Conservation (phyloP, 2,797 vertebrate genomes). For the Scarus forsteni region DNA sequence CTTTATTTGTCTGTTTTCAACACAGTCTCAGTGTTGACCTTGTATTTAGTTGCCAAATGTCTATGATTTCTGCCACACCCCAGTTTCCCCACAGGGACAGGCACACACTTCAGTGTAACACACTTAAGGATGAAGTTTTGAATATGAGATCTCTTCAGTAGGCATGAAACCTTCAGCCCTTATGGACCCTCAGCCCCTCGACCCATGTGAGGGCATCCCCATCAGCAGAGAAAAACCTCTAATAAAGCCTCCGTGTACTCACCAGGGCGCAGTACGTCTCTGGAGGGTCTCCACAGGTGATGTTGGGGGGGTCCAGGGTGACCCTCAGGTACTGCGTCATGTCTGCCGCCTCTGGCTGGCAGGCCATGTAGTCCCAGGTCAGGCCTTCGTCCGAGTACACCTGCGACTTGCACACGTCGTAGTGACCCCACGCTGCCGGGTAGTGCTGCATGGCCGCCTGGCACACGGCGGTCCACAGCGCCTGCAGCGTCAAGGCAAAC, state of each 20-base stretch:
- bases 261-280: conserved; percentile 99
- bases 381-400: conserved; percentile 95
- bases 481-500: conserved; percentile 91
- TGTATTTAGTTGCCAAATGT: too few relatives aligned
- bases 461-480: conserved; percentile 91
- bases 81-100: too few relatives aligned
- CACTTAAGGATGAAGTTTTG: too few relatives aligned
- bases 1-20: too few relatives aligned
- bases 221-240: neutral
- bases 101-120: too few relatives aligned
- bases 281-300: conserved; percentile 97
- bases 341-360: conserved; percentile 95
- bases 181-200: too few relatives aligned
- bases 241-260: conserved; percentile 72
- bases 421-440: conserved; percentile 96
- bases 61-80: too few relatives aligned
- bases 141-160: neutral
- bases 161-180: neutral
- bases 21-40: too few relatives aligned
- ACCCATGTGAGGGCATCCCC: too few relatives aligned
- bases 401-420: conserved; percentile 97
- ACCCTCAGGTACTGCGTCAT: conserved; percentile 97
- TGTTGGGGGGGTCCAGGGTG: conserved; percentile 94
- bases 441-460: conserved; percentile 91
- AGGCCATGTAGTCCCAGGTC: conserved; percentile 99